A percentile compares a stretch with the other conserved stretches of the same genome.
Evolutionary conservation across 2,888 invertebrate species (phyloP).

Genomic region (Colletes collaris): DNA sequence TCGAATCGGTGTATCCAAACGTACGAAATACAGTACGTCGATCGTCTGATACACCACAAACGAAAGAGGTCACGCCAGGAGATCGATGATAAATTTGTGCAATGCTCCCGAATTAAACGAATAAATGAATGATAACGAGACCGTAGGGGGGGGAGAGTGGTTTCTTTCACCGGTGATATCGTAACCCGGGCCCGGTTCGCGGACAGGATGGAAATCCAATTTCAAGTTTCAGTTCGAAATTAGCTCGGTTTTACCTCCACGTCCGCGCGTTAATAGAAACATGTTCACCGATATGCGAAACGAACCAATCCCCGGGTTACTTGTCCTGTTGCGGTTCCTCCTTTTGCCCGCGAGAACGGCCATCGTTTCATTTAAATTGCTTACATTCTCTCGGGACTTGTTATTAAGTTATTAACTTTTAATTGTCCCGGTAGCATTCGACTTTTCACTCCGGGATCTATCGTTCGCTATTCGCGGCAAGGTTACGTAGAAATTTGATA

Average conservation of each 20-base stretch:
- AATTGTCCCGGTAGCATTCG: constrained; percentile 23
- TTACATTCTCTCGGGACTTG: constrained; percentile 32
- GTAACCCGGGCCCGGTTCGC: background rate
- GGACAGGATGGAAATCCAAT: constrained; percentile 43
- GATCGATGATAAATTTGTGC: constrained; percentile 11
- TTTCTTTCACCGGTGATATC: constrained; percentile 3
- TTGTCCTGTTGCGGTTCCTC: constrained; percentile 42
- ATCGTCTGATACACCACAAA: no score
- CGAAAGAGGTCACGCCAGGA: no score
- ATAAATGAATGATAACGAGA: constrained; percentile 25
- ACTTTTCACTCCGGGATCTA: background rate
- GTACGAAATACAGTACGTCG: no score
- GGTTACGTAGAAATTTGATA: no score
- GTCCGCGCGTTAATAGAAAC: constrained; percentile 48
- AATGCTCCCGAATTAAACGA: constrained; percentile 12
- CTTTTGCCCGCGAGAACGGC: constrained; percentile 27
- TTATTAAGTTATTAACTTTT: constrained; percentile 57
- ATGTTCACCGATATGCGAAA: constrained; percentile 47
- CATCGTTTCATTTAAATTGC: constrained; percentile 52
- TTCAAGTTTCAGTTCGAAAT: constrained; percentile 51
- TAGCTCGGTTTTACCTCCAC: constrained; percentile 42
- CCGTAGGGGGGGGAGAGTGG: background rate
- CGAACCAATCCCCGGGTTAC: constrained; percentile 39
- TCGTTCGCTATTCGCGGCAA: background rate
- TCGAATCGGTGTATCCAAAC: no score